Conservation (phyloP, 2,888 invertebrate genomes). For the Tortrix viridana region DNA sequence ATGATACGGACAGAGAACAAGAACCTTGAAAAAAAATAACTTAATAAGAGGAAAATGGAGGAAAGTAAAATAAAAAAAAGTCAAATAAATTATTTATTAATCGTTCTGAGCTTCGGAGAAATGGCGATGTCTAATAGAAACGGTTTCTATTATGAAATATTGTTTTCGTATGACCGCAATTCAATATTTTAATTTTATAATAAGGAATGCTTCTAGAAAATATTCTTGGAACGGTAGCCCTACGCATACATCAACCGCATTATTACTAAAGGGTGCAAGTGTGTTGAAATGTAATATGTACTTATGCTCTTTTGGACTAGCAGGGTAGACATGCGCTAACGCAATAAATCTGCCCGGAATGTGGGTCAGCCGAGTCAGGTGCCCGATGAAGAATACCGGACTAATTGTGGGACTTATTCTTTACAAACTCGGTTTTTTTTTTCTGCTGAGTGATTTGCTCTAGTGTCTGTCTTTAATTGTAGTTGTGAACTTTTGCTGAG, state of each 20-base stretch:
- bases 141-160: constrained; percentile 27
- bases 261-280: not conserved
- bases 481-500: not conserved
- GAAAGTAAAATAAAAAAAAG: too few relatives aligned
- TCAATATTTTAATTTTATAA: constrained; percentile 5
- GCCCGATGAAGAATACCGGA: constrained; percentile 47
- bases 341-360: constrained; percentile 58
- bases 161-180: constrained; percentile 8
- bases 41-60: too few relatives aligned
- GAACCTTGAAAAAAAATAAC: too few relatives aligned
- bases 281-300: not conserved
- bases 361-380: constrained; percentile 56
- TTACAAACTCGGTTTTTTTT: constrained; percentile 23
- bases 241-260: constrained; percentile 7
- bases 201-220: constrained; percentile 13
- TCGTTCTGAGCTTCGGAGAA: not conserved
- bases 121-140: constrained; percentile 17
- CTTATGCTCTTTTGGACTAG: constrained; percentile 4
- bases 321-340: constrained; percentile 37
- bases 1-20: too few relatives aligned
- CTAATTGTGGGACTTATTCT: constrained; percentile 47
- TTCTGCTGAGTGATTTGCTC: not conserved
- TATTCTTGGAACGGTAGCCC: constrained; percentile 34
- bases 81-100: too few relatives aligned
- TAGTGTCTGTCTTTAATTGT: constrained; percentile 1